These are phyloP conservation scores for Melanostigma gelatinosum DNA, from an alignment of 2,113 vertebrate genomes.

Conservation along the genomic window DNA sequence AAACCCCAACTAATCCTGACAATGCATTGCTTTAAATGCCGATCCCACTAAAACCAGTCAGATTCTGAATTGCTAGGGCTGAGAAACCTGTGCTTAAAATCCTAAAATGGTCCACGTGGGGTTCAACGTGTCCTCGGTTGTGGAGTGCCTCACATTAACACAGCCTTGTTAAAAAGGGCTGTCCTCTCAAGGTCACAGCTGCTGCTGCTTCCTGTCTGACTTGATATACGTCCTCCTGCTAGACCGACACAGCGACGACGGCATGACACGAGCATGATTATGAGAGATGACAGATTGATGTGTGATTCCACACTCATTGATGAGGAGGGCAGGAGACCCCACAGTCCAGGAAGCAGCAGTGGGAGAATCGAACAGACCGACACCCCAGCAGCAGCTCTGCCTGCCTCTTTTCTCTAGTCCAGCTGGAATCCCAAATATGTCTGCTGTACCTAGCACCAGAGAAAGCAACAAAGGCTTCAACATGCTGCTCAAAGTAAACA, in stretches of 20 bases:
- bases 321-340: neutral
- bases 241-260: neutral
- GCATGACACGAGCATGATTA: conserved; percentile 19
- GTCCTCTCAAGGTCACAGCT: conserved; percentile 68
- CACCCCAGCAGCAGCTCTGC: conserved; percentile 39
- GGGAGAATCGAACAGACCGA: conserved; percentile 14
- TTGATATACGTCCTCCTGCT: conserved; percentile 31
- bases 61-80: neutral
- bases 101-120: neutral
- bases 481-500: conserved; percentile 55
- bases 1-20: neutral
- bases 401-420: conserved; percentile 39
- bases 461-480: conserved; percentile 63
- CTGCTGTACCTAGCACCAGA: conserved; percentile 35
- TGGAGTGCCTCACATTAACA: conserved; percentile 42
- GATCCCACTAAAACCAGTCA: neutral
- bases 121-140: conserved; percentile 24
- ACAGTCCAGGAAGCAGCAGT: conserved; percentile 20
- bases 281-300: conserved; percentile 20
- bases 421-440: conserved; percentile 74
- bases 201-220: conserved; percentile 60
- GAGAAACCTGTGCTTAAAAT: neutral
- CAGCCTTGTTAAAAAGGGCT: conserved; percentile 58
- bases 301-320: conserved; percentile 14
- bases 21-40: neutral